Percentiles rank a stretch among this genome's conserved stretches.
phyloP scores from a whole-genome alignment of 2,888 invertebrate species.

The Prenolepis imparis region DNA sequence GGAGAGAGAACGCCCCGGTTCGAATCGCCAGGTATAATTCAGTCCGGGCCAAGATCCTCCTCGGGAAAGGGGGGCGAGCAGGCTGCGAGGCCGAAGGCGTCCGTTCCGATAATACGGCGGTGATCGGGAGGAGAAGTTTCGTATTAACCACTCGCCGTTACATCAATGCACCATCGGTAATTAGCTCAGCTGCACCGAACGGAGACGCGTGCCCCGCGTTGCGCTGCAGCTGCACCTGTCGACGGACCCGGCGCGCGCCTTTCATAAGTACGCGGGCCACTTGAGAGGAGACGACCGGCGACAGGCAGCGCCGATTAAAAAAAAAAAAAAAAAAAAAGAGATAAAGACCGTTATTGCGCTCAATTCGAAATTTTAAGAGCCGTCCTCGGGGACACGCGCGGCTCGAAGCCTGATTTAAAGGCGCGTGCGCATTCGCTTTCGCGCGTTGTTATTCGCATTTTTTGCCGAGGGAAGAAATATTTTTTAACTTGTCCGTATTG shows the following conservation, averaged over 20 bases:
- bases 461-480: neutral
- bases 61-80: conserved; percentile 29
- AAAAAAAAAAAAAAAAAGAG: neutral
- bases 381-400: conserved; percentile 40
- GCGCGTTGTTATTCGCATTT: conserved; percentile 21
- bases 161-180: conserved; percentile 69
- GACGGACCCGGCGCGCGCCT: conserved; percentile 71
- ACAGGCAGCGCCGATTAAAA: conserved; percentile 54
- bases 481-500: neutral
- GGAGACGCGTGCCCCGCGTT: conserved; percentile 75
- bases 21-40: conserved; percentile 12
- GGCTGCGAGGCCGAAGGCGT: conserved; percentile 28
- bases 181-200: conserved; percentile 77
- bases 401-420: conserved; percentile 37
- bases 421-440: neutral
- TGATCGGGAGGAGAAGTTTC: conserved; percentile 37
- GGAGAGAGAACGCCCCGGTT: neutral
- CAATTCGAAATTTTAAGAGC: conserved; percentile 59
- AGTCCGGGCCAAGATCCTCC: neutral
- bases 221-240: conserved; percentile 79
- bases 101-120: conserved; percentile 33
- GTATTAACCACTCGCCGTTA: conserved; percentile 61
- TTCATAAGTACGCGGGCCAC: conserved; percentile 74
- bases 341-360: conserved; percentile 62
- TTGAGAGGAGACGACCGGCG: conserved; percentile 35